Conservation (phyloP, 2,888 invertebrate genomes). For the Stenolophus ochropezus region DNA sequence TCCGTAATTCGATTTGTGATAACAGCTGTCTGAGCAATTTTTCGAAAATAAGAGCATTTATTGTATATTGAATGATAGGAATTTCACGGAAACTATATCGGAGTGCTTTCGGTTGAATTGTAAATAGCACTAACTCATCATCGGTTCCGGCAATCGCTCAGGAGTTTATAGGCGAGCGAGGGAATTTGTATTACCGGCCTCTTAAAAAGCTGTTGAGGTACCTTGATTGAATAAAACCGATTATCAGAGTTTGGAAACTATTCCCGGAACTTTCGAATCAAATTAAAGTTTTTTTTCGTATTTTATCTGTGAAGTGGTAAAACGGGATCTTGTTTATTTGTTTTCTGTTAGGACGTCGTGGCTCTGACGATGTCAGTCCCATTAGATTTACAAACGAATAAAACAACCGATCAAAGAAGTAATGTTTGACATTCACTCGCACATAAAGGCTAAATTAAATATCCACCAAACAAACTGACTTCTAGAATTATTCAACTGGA, state of each 20-base stretch:
- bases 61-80: too few relatives aligned
- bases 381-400: constrained; percentile 24
- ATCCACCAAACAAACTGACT: neutral
- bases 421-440: neutral
- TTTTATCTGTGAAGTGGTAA: constrained; percentile 16
- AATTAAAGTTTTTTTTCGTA: constrained; percentile 22
- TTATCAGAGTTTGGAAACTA: constrained; percentile 28
- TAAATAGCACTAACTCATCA: too few relatives aligned
- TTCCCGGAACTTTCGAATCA: constrained; percentile 28
- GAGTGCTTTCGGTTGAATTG: too few relatives aligned
- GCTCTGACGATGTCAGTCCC: constrained; percentile 22
- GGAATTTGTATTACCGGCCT: neutral
- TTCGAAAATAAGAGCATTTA: too few relatives aligned
- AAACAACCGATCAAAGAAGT: neutral
- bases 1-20: too few relatives aligned
- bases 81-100: too few relatives aligned
- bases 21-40: too few relatives aligned
- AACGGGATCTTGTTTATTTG: constrained; percentile 17
- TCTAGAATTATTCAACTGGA: neutral
- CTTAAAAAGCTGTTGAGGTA: neutral
- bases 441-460: neutral
- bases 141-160: too few relatives aligned
- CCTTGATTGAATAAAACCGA: constrained; percentile 35
- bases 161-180: too few relatives aligned
- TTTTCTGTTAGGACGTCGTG: constrained; percentile 28